These are phyloP conservation scores for Drosophila imparisetae DNA, from an alignment of 2,888 invertebrate genomes.

Conservation along the genomic window DNA sequence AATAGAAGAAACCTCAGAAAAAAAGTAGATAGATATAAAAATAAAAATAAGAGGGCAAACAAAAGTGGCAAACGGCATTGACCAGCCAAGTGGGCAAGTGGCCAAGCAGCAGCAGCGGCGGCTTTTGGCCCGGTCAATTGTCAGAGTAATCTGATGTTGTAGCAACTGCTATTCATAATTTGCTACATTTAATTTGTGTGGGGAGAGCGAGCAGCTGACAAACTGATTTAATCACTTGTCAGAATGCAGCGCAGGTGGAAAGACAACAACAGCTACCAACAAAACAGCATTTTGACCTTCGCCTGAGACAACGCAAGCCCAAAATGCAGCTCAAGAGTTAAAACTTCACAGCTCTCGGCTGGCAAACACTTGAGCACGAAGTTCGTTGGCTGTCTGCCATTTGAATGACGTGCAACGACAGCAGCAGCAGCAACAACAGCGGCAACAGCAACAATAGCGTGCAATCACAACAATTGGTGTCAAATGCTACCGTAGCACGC, in stretches of 20 bases:
- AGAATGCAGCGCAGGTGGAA: slow-evolving; percentile 65
- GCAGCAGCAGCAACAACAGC: slow-evolving; percentile 34
- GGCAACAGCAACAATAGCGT: slow-evolving; percentile 61
- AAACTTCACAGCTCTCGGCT: slow-evolving; percentile 44
- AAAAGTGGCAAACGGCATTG: slow-evolving; percentile 67
- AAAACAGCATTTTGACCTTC: slow-evolving; percentile 72
- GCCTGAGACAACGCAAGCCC: slow-evolving; percentile 46
- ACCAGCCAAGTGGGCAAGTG: slow-evolving; percentile 68
- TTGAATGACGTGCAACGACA: slow-evolving; percentile 78
- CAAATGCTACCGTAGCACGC: slow-evolving; percentile 76
- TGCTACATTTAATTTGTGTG: slow-evolving; percentile 55
- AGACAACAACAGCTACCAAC: slow-evolving; percentile 30
- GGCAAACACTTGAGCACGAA: slow-evolving; percentile 76
- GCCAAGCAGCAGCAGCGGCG: slow-evolving; percentile 9
- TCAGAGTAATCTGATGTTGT: slow-evolving; percentile 26
- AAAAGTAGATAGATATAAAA: background rate
- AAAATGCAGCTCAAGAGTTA: slow-evolving; percentile 58
- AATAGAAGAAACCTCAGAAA: slow-evolving; percentile 25
- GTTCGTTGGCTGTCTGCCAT: slow-evolving; percentile 79
- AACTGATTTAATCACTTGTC: slow-evolving; percentile 62
- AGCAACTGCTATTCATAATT: slow-evolving; percentile 53
- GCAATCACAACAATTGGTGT: slow-evolving; percentile 78
- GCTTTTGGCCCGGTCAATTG: slow-evolving; percentile 39
- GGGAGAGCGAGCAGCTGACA: slow-evolving; percentile 13
- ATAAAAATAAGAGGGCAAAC: slow-evolving; percentile 33